Evolutionary conservation across 2,888 invertebrate genomes (phyloP).

Genomic region (Rhagophthalmus giganteus): DNA sequence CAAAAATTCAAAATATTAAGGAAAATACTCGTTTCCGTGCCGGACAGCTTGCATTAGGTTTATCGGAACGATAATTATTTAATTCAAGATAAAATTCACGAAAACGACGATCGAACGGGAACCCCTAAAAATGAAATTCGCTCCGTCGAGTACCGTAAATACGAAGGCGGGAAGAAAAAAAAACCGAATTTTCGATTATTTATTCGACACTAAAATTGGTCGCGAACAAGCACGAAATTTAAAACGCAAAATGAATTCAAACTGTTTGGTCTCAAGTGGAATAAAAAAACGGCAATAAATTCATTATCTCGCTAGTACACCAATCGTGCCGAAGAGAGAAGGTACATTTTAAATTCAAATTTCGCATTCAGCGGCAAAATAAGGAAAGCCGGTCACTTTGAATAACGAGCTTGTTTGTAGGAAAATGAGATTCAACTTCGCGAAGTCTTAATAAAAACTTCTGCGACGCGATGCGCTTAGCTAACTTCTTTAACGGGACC

Average conservation of each 20-base stretch:
- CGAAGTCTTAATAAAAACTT: conserved; percentile 3
- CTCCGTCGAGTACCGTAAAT: no score
- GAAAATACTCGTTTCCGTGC: no score
- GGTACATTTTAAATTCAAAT: conserved; percentile 22
- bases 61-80: no score
- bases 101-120: no score
- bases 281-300: conserved; percentile 22
- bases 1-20: no score
- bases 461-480: background rate
- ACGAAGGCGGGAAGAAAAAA: no score
- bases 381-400: conserved; percentile 15
- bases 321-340: conserved; percentile 12
- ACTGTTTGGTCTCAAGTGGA: conserved; percentile 18
- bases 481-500: background rate
- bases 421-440: background rate
- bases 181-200: conserved; percentile 8
- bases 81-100: no score
- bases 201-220: conserved; percentile 2
- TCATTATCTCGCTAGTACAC: conserved; percentile 19
- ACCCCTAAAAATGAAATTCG: no score
- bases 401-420: conserved; percentile 11
- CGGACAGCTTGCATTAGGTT: no score
- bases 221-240: conserved; percentile 6
- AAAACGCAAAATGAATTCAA: conserved; percentile 18
- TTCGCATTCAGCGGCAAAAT: conserved; percentile 6